Base-by-base conservation (phyloP, 2,113 vertebrate genomes). In the Uropsilus gracilis region DNA sequence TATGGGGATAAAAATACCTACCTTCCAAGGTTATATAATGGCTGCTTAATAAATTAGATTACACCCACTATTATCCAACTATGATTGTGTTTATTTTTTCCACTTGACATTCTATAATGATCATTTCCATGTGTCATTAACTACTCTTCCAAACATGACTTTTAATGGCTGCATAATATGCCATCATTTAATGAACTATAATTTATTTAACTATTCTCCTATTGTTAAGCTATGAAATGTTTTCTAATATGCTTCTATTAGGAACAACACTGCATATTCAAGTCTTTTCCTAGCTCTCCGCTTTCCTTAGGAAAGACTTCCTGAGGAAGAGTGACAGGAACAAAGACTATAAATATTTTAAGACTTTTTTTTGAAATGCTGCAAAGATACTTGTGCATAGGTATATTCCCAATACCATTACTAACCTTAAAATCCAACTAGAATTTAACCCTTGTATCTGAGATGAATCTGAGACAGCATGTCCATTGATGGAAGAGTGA, bases 51-150 rank as follows among this genome's bases (percentile, higher is more conserved):
- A 95, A 96, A 96, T 94, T 91, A 91, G 12, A 78, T 71, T 55
- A 69, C 34, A 90, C 44, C 80, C 80, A 90, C 72, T 28, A 75
- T 57, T 89, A 90, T 46, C 92, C 82, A 92, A 55, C 59, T 86
- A 85, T 28, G 89, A 86, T 95, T 89, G 57, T 95, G 75, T 95
- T 97, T 97, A 96, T 86, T 95, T 97, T 96, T 96, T 80, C 93
- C 82, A 91, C 96, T 94, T 96, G 93, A 95, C 86, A 93, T 94
- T 95, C 93, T 64, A 24, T 93, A 97, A 95, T 96, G 93, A 96
- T 86, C 76, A 94, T 96, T 96, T 96, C 93, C 89, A 82, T 28
- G 78, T 97, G 86, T 91, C 86, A 91, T 96, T 97, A 97, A 91
- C 90, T 75, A 48, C 93, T 95, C 96, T 96, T 96, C 86, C 92